A percentile compares a stretch with the other conserved stretches of the same genome.
Conservation (phyloP, 30 jellyfish, hydroid and myxozoan genomes). For the Turritopsis dohrnii region DNA sequence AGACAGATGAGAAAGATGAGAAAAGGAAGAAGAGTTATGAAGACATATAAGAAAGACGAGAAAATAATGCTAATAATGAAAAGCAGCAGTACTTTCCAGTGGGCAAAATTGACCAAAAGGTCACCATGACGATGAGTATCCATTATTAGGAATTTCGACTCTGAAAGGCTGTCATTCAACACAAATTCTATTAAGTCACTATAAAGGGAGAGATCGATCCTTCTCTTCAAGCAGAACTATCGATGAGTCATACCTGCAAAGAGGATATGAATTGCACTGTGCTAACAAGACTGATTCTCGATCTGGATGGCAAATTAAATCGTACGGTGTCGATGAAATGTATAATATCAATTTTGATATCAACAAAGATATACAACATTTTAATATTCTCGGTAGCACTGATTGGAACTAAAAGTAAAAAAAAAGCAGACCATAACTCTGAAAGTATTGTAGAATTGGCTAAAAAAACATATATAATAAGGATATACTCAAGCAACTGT, state of each 20-base stretch:
- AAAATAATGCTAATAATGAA: too few species aligned
- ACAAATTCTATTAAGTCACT: not conserved
- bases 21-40: too few species aligned
- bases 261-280: slow-evolving; percentile 95
- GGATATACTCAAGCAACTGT: slow-evolving; percentile 84
- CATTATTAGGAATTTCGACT: not conserved
- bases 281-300: slow-evolving; percentile 74
- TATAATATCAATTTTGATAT: slow-evolving; percentile 72
- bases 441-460: not conserved
- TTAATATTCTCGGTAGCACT: slow-evolving; percentile 82
- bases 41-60: too few species aligned
- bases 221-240: too few species aligned
- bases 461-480: not conserved
- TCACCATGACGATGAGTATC: too few species aligned
- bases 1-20: too few species aligned
- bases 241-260: slow-evolving; percentile 55
- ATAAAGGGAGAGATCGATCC: not conserved
- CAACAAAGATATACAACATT: slow-evolving; percentile 96
- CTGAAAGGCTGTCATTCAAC: not conserved
- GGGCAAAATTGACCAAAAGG: too few species aligned
- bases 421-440: not conserved
- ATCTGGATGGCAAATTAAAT: slow-evolving; percentile 46
- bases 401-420: slow-evolving; percentile 72
- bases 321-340: slow-evolving; percentile 85
- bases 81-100: too few species aligned